Evolutionary conservation across 37 sponge, comb jelly and placozoan species (phyloP), one percentile per base, ranked within the genome.

Genomic region (Beroe ovata): DNA sequence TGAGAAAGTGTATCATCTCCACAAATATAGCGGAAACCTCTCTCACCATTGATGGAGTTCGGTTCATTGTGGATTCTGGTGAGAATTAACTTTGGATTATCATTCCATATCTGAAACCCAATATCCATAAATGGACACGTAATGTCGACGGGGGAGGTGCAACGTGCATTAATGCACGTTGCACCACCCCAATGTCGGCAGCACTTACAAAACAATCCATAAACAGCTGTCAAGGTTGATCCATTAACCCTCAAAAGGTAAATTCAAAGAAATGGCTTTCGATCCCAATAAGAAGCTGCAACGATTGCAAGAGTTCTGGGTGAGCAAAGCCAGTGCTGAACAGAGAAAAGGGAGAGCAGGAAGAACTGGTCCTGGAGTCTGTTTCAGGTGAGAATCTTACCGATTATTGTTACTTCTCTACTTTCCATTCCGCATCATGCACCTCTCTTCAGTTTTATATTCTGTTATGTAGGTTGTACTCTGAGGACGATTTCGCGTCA

Each of bases 1-100:
- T 94, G 0, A 84, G 95, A 20, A 96, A 96, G 90, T 96, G 97
- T 71, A 94, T 96, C 42, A 89, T 96, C 33, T 96, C 97, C 0
- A 96, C 97, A 37, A 96, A 96, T 81, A 96, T 96, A 60, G 97
- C 97, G 6, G 97, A 96, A 71, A 96, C 97, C 21, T 96, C 97
- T 8, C 88, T 96, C 42, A 96, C 97, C 19, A 96, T 96, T 66
- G 97, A 96, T 90, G 97, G 97, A 1, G 91, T 96, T 0, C 64
- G 92, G 35, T 92, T 90, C 30, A 91, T 90, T n/a, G 38, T 92
- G 20, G 54, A 90, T 33, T 72, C 63, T 3, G 60, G 62, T 41
- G 41, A 94, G 64, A 92, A 92, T 33, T 90, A 93, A 58, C 18
- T 58, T 11, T 58, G 59, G 11, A 11, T 58, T n/a, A n/a, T n/a